Percentiles rank a stretch among this genome's conserved stretches.
Conservation (phyloP, 2,797 vertebrate genomes). For the Characodon lateralis region DNA sequence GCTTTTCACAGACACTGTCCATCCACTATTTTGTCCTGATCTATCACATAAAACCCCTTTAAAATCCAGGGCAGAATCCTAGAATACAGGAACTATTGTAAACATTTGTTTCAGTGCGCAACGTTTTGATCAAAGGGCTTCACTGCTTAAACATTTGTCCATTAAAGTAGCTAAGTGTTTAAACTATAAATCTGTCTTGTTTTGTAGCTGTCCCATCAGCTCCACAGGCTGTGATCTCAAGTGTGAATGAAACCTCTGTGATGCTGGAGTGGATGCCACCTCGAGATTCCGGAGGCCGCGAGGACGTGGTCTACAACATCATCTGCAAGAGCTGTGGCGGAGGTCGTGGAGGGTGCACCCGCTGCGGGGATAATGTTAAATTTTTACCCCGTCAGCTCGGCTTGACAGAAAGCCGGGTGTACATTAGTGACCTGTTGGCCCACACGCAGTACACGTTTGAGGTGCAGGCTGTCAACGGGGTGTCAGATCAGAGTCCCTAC, state of each 20-base stretch:
- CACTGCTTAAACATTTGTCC: neutral
- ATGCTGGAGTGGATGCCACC: slow-evolving; percentile 93
- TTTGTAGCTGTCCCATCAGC: slow-evolving; percentile 89
- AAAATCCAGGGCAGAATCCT: neutral
- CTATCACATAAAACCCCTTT: neutral
- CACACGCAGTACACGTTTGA: slow-evolving; percentile 99
- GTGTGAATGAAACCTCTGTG: slow-evolving; percentile 95
- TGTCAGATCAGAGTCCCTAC: slow-evolving; percentile 96
- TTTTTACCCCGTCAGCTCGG: slow-evolving; percentile 94
- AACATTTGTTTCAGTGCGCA: neutral
- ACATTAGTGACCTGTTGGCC: slow-evolving; percentile 94
- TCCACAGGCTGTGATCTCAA: slow-evolving; percentile 92
- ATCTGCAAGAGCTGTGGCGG: slow-evolving; percentile 97
- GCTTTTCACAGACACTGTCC: neutral
- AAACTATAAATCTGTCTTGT: neutral
- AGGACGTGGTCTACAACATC: slow-evolving; percentile 96
- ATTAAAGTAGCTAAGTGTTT: neutral
- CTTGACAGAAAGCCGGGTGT: slow-evolving; percentile 89
- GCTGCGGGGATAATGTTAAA: slow-evolving; percentile 96
- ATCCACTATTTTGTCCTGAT: neutral
- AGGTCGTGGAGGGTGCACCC: slow-evolving; percentile 88
- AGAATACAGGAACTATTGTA: neutral
- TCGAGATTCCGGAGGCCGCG: slow-evolving; percentile 88
- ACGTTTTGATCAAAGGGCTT: neutral
- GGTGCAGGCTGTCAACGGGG: slow-evolving; percentile 96